phyloP scores from a whole-genome alignment of 2,113 vertebrate genomes.

The Damaliscus lunatus region DNA sequence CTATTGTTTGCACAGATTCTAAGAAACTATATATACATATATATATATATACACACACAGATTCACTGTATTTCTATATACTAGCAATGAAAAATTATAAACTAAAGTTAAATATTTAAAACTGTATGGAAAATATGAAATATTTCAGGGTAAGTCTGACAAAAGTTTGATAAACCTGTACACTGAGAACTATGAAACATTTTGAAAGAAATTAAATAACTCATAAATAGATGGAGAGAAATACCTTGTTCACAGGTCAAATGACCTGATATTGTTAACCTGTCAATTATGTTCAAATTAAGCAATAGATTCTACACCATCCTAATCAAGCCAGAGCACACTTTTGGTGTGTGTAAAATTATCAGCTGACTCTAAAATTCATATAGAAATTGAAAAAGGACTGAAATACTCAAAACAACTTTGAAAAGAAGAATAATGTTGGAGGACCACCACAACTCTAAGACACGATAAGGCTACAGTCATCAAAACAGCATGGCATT shows the following conservation, averaged over 20 bases:
- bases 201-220: not conserved
- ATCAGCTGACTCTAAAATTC: not conserved
- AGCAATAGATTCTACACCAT: not conserved
- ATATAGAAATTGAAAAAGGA: not conserved
- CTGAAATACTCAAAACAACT: not conserved
- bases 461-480: not conserved
- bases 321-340: not conserved
- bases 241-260: not conserved
- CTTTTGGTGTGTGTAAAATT: not conserved
- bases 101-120: not conserved
- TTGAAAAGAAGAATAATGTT: not conserved
- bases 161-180: not conserved
- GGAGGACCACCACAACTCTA: not conserved
- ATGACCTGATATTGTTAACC: not conserved
- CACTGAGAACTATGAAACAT: not conserved
- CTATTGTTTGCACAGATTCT: not conserved
- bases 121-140: not conserved
- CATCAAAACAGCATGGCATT: not conserved
- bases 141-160: not conserved
- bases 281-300: not conserved
- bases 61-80: not conserved
- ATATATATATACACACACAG: fast-evolving
- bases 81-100: not conserved
- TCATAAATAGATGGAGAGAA: not conserved
- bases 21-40: not conserved